These are phyloP conservation scores for Pelvicachromis taeniatus DNA, from an alignment of 2,113 vertebrate genomes.

Conservation along the genomic window DNA sequence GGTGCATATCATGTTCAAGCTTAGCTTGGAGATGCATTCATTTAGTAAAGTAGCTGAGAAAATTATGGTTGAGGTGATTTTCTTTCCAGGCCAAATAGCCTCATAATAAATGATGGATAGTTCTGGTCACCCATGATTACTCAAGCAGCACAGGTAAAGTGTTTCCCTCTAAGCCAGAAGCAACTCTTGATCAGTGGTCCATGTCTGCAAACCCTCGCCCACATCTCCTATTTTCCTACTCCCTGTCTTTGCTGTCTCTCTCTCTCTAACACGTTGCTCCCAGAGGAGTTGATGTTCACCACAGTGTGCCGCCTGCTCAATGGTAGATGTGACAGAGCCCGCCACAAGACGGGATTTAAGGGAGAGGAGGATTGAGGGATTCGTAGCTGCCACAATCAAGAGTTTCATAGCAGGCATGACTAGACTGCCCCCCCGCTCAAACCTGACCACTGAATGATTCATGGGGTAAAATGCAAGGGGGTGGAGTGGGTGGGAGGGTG, in stretches of 20 bases:
- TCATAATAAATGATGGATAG: conserved; percentile 46
- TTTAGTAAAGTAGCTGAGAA: background rate
- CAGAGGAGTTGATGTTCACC: conserved; percentile 26
- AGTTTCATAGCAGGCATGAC: conserved; percentile 16
- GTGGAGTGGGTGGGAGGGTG: background rate
- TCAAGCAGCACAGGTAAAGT: conserved; percentile 51
- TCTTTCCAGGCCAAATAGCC: background rate
- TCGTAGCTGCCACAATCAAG: background rate
- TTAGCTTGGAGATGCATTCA: background rate
- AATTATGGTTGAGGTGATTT: background rate
- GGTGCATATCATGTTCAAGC: background rate
- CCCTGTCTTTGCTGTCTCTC: background rate
- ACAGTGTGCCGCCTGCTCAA: conserved; percentile 42
- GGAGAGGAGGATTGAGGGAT: background rate
- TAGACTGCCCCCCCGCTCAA: background rate
- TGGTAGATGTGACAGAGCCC: conserved; percentile 44
- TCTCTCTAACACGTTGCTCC: conserved; percentile 16
- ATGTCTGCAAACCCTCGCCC: conserved; percentile 28
- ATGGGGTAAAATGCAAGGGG: conserved; percentile 20
- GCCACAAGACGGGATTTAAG: conserved; percentile 15
- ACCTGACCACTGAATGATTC: conserved; percentile 63
- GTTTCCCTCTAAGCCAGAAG: conserved; percentile 36
- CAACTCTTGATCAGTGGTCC: conserved; percentile 46
- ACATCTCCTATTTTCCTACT: conserved; percentile 19
- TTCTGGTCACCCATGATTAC: conserved; percentile 24